Evolutionary conservation across 2,888 invertebrate genomes (phyloP), one percentile per base, ranked within the genome.

Genomic region (Drosophila percnosoma): DNA sequence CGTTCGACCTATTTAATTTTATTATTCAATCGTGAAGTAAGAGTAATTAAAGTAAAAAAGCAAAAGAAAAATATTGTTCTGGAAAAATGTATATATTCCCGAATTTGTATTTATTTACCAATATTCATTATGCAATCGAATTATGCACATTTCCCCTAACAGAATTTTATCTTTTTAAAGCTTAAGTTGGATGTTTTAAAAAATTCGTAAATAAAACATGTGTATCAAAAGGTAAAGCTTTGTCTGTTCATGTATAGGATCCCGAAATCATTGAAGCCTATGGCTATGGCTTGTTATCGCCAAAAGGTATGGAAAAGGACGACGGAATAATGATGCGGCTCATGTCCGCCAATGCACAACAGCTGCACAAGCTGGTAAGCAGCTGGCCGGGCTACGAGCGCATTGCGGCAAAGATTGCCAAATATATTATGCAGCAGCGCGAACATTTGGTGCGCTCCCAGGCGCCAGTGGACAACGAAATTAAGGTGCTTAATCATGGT

Each of bases 401-500:
- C n/a, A 93, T 93, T 64, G 91, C 92, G 0, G 75, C 80, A 15
- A 92, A 92, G 42, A 73, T 94, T 4, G 73, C 52, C 34, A 75
- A 81, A 18, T 91, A 92, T 58, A 49, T 80, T 57, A 36, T 70
- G 1, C 75, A 87, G 6, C 76, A 90, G 7, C 86, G 77, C 1
- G 48, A 63, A 2, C 73, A 91, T 57, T 68, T 92, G 21, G 74
- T 79, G n/a, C 79, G 75, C 5, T 71, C 82, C 15, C 91, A 89
- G 60, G 80, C 82, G 0, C 90, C 90, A 4, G 63, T 80, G 1
- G 72, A 78, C 0, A 84, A 81, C 6, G 91, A 91, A 62, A 66
- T 92, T 53, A 92, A 75, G 21, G 94, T 94, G 27, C 83, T 94
- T 2, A 94, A 94, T 75, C 94, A 94, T 73, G 94, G 94, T 0